phyloP scores from a whole-genome alignment of 2,797 vertebrate genomes.

The Esox masquinongy region DNA sequence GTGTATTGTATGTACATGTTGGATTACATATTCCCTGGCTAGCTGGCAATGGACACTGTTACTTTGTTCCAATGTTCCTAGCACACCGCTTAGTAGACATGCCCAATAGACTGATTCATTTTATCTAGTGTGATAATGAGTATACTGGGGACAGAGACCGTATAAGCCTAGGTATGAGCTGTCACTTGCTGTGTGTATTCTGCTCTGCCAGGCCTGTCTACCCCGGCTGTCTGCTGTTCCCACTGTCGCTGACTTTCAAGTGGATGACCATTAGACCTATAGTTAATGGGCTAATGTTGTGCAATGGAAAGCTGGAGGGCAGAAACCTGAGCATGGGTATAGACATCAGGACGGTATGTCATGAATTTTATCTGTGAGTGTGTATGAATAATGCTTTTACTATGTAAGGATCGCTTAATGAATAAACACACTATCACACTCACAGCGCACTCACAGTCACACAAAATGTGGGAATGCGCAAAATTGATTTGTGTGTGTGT shows the following conservation, averaged over 20 bases:
- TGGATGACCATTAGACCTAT: neutral
- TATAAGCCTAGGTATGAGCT: neutral
- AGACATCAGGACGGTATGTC: neutral
- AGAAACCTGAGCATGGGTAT: neutral
- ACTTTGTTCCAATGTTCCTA: neutral
- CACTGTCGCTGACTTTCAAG: neutral
- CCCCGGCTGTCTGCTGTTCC: neutral
- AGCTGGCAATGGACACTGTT: neutral
- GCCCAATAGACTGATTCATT: neutral
- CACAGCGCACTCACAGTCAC: neutral
- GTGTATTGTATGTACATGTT: neutral
- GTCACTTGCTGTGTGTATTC: conserved; percentile 1
- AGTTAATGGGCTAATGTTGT: conserved; percentile 4
- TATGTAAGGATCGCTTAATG: neutral
- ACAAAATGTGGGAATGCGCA: neutral
- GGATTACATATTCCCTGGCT: neutral
- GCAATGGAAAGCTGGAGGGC: neutral
- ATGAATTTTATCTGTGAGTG: conserved; percentile 12
- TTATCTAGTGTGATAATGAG: neutral
- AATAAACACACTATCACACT: neutral
- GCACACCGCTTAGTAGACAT: neutral
- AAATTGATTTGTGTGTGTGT: neutral
- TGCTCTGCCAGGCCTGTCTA: neutral
- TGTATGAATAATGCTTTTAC: conserved; percentile 11
- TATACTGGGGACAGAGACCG: neutral